Evolutionary conservation across 2,888 invertebrate species (phyloP).

Genomic region (Sacculina carcini): DNA sequence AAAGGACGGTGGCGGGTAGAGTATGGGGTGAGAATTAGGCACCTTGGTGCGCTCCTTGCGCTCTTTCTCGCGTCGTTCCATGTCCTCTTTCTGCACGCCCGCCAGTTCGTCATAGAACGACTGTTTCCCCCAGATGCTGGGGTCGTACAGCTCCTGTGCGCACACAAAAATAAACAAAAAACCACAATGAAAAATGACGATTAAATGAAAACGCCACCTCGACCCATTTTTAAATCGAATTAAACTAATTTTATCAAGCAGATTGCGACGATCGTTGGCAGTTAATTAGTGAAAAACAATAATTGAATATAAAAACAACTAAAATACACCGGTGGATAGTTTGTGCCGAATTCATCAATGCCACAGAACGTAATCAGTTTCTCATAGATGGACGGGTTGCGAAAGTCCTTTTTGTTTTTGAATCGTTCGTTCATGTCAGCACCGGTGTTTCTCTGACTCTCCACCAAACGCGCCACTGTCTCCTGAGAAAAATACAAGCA

Average conservation of each 20-base stretch:
- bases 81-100: constrained; percentile 62
- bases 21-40: neutral
- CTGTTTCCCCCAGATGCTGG: constrained; percentile 66
- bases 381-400: constrained; percentile 94
- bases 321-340: constrained; percentile 53
- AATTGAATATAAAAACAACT: too few relatives aligned
- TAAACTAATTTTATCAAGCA: too few relatives aligned
- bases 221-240: too few relatives aligned
- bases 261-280: too few relatives aligned
- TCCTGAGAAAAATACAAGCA: constrained; percentile 32
- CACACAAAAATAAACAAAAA: neutral
- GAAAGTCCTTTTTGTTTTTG: constrained; percentile 69
- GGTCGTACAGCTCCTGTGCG: constrained; percentile 51
- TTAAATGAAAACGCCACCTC: too few relatives aligned
- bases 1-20: too few relatives aligned
- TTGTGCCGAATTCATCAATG: constrained; percentile 86
- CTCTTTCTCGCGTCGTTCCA: constrained; percentile 75
- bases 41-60: constrained; percentile 51
- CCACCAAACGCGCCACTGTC: constrained; percentile 47
- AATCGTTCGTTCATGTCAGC: constrained; percentile 70
- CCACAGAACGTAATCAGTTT: constrained; percentile 80
- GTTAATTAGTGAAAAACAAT: too few relatives aligned
- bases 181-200: neutral
- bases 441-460: constrained; percentile 35
- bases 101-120: constrained; percentile 82